These are phyloP conservation scores for Pteronura brasiliensis DNA, from an alignment of 2,113 vertebrate species.

Conservation along the genomic window DNA sequence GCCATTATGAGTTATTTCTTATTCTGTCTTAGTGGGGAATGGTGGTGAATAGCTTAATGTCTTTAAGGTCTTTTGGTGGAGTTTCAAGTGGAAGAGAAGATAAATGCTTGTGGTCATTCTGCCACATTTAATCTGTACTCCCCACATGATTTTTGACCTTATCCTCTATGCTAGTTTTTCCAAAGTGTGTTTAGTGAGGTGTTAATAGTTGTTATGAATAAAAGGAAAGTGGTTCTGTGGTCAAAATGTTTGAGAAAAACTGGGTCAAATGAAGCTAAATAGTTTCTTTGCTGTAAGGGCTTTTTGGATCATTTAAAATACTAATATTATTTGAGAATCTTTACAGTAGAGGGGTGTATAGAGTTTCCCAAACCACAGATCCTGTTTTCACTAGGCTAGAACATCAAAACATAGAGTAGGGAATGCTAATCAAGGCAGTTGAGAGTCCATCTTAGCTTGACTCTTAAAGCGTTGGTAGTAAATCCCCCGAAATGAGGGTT, in stretches of 20 bases:
- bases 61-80: neutral
- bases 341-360: neutral
- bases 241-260: neutral
- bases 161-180: neutral
- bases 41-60: neutral
- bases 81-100: slow-evolving; percentile 24
- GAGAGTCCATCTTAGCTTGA: neutral
- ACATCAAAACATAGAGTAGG: neutral
- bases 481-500: neutral
- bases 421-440: neutral
- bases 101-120: neutral
- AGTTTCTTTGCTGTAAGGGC: neutral
- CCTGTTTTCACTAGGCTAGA: neutral
- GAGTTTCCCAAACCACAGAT: slow-evolving; percentile 11
- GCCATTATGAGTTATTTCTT: neutral
- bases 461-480: neutral
- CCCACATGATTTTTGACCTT: neutral
- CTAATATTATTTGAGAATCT: neutral
- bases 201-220: neutral
- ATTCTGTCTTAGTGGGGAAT: neutral
- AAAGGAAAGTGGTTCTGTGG: neutral
- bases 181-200: neutral
- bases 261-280: neutral
- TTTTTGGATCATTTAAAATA: neutral
- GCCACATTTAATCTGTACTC: neutral